phyloP scores from a whole-genome alignment of 2,797 vertebrate species.

The Xiphorhynchus erythropygius region DNA sequence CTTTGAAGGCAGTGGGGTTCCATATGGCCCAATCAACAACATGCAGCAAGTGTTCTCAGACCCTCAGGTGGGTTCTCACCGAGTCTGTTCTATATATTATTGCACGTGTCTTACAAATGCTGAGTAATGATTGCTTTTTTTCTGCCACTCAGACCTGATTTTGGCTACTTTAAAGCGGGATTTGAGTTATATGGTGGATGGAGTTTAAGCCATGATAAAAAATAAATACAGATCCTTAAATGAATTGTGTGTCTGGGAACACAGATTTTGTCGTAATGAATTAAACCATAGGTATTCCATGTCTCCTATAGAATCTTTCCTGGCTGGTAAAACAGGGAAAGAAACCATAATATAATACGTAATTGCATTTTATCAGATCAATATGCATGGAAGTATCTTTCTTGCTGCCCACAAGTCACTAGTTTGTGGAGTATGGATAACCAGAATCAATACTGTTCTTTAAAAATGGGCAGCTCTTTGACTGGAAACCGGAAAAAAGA shows the following conservation, averaged over 20 bases:
- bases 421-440: background rate
- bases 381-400: background rate
- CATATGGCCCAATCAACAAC: conserved; percentile 92
- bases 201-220: background rate
- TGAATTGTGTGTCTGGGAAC: background rate
- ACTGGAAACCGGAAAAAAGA: background rate
- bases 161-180: background rate
- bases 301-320: background rate
- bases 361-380: background rate
- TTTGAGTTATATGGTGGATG: background rate
- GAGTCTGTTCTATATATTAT: background rate
- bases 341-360: background rate
- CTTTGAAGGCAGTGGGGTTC: conserved; percentile 89
- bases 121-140: background rate
- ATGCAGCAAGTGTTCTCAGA: conserved; percentile 90
- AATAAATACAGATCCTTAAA: background rate
- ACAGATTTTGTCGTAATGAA: background rate
- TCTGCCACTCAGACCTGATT: background rate
- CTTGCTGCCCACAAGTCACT: background rate
- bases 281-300: background rate
- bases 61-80: conserved; percentile 84
- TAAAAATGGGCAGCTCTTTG: background rate
- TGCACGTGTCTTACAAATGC: background rate
- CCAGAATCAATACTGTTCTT: background rate
- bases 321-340: background rate